Base-by-base conservation (phyloP, 2,113 vertebrate species). In the Chaetops frenatus region DNA sequence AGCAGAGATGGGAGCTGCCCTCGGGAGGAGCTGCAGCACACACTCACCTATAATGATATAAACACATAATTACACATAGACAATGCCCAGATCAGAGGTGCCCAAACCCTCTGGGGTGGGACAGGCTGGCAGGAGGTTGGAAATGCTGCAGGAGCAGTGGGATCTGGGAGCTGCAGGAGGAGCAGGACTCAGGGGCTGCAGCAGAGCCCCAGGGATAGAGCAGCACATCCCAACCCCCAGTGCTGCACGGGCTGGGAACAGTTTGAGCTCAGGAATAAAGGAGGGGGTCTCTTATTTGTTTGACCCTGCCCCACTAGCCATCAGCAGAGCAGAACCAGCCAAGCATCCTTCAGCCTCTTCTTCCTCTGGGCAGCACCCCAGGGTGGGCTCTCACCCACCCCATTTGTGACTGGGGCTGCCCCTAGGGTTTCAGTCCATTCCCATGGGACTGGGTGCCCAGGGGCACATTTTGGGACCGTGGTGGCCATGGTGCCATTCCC, bases 1-100 rank as follows among this genome's bases (percentile, higher is more conserved):
- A 29, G 44, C 73, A 76, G 44, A 11, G 27, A 5, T 20, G 2
- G 4, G 72, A 48, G 56, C 73, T 60, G 44, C 56, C 72, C 54
- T 74, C 8, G 7, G 24, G 25, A 44, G 42, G 44, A 42, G n/a
- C 35, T 78, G 58, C 45, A 40, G 45, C 2, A 5, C 13, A 27
- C 12, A 15, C 54, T 29, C 11, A 11, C 8, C 66, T 22, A 0
- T 15, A 11, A 38, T 4, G 19, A 22, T 0, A 38, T 2, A 38
- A 70, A 51, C 19, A 25, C 16, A 2, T 3, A 31, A 60, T 14
- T 38, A 3, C 29, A 11, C 5, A 2, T 3, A 16, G 42, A 5
- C n/a, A 58, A 6, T 31, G 57, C 44, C 5, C n/a, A 6, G 56
- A 11, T 6, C 56, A 31, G 65, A 27, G 33, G 44, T 22, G 25